Evolutionary conservation across 2,113 vertebrate genomes (phyloP), one percentile per base, ranked within the genome.

Genomic region (Atlantisia rogersi): DNA sequence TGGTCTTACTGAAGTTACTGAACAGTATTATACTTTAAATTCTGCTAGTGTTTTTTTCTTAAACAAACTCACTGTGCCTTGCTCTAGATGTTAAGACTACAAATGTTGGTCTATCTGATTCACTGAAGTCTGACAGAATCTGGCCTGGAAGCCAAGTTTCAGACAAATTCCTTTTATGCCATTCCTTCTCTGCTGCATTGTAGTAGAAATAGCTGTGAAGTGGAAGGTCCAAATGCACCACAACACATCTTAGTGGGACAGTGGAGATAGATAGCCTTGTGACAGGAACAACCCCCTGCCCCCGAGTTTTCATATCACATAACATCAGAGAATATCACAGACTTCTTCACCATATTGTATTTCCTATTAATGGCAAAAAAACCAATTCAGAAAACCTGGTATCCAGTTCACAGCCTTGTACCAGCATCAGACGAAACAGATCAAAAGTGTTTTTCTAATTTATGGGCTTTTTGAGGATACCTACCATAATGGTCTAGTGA

Each of bases 31-130:
- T 53, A 16, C 19, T 78, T 88, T 71, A 65, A 71, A 73, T 18
- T 6, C 18, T 56, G 18, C 0, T 15, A 40, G 9, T 6, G 16
- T 37, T 53, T 46, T 39, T 80, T 52, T 40, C 35, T 71, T 39
- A 15, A 91, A 55, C 4, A 78, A 67, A 65, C 0, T 4, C 6
- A n/a, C 18, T 0, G 1, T 37, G 9, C 6, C 37, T 71, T 19
- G 0, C 40, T 79, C 2, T 37, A 39, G 32, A 55, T 39, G 5
- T 75, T 73, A 65, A 37, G 24, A 44, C 17, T 74, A 40, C 32
- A 77, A 86, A 74, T 40, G 6, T 22, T 74, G 20, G 9, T 31
- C 28, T 64, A 24, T 32, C 6, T 56, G 11, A 56, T 58, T 77
- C 39, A 50, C 53, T 44, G 37, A 5, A 65, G 21, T 65, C n/a